Conservation (phyloP, 2,888 invertebrate species). For the Apotomis turbidana region DNA sequence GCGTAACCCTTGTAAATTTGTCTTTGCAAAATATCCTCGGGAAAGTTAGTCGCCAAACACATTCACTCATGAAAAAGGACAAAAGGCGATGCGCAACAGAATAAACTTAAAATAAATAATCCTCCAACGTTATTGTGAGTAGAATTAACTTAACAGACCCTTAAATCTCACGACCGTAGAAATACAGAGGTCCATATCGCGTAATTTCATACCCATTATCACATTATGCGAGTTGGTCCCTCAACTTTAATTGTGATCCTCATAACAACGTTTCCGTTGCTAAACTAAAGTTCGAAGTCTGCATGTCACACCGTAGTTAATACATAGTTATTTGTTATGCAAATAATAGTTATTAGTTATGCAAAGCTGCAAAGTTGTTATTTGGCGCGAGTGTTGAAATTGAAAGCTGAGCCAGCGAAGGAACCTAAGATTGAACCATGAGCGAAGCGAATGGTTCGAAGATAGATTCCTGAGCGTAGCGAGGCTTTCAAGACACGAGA, state of each 20-base stretch:
- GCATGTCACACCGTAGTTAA: constrained; percentile 41
- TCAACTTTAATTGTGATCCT: constrained; percentile 47
- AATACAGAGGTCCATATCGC: constrained; percentile 7
- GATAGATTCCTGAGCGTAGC: no score
- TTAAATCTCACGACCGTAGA: constrained; percentile 18
- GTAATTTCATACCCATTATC: constrained; percentile 39
- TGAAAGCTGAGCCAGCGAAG: no score
- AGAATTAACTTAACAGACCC: constrained; percentile 24
- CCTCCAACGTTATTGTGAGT: constrained; percentile 18
- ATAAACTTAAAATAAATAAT: constrained; percentile 17
- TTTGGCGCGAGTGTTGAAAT: no score
- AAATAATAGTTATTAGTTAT: no score
- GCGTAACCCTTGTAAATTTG: constrained; percentile 8
- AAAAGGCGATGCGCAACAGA: constrained; percentile 4
- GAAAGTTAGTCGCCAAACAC: constrained; percentile 6
- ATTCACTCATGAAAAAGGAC: constrained; percentile 9
- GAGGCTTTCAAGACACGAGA: no score
- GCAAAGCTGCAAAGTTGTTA: no score
- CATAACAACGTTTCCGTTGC: constrained; percentile 42
- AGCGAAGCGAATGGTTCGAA: no score
- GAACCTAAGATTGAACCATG: no score
- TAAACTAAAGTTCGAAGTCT: constrained; percentile 21
- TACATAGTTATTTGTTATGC: no score
- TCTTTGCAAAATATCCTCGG: background rate
- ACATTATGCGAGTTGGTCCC: constrained; percentile 39